Conservation (phyloP, 2,113 vertebrate genomes). For the Salvelinus alpinus region DNA sequence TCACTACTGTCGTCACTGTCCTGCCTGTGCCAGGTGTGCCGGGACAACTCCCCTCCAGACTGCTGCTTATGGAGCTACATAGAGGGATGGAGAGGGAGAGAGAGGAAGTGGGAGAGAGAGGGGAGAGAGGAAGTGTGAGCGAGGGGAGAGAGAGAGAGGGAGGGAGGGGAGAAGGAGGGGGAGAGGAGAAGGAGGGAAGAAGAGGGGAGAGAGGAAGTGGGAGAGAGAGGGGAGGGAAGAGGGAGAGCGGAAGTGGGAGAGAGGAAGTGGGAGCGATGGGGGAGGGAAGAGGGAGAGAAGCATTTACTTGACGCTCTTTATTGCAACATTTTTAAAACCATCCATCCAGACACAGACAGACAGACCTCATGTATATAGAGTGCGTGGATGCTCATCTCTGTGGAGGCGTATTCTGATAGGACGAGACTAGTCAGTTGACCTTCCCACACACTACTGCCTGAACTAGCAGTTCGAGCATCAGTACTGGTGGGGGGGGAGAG, state of each 20-base stretch:
- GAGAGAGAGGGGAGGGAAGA: not conserved
- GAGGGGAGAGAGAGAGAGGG: not conserved
- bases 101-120: not conserved
- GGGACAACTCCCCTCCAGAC: conserved; percentile 82
- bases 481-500: conserved; percentile 66
- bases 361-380: conserved; percentile 95
- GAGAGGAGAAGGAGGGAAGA: too few relatives aligned
- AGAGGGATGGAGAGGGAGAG: not conserved
- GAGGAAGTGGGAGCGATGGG: not conserved
- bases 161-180: not conserved
- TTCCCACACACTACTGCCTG: conserved; percentile 95
- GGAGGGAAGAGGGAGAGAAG: not conserved
- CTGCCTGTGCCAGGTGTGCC: conserved; percentile 93
- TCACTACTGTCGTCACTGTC: conserved; percentile 96
- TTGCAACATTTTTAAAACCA: not conserved
- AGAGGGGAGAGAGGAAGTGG: not conserved
- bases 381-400: conserved; percentile 97
- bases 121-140: too few relatives aligned
- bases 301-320: not conserved
- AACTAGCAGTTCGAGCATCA: conserved; percentile 88
- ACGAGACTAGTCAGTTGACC: conserved; percentile 92
- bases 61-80: conserved; percentile 94
- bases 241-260: not conserved
- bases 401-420: conserved; percentile 94
- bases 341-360: not conserved